Percentiles rank a stretch among this genome's conserved stretches.
These are phyloP conservation scores for Plecotus auritus DNA, from an alignment of 2,113 vertebrate genomes.

Conservation along the genomic window DNA sequence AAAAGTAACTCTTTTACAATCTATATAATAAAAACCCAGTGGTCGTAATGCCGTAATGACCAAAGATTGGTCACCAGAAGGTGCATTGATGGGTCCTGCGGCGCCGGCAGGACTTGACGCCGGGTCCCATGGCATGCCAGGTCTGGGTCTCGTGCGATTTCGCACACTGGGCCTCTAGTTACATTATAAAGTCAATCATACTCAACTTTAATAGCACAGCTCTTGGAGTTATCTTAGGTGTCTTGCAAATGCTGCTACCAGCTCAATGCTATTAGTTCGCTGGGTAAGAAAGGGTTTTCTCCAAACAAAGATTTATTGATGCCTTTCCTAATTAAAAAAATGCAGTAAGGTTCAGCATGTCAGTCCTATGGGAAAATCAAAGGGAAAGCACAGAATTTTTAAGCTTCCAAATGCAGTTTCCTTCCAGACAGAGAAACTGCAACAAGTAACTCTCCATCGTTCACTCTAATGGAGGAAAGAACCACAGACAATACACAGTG, in stretches of 20 bases:
- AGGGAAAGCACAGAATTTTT: not conserved
- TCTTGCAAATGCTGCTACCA: not conserved
- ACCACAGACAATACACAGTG: not conserved
- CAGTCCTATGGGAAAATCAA: not conserved
- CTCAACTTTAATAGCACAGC: not conserved
- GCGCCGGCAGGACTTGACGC: too few relatives aligned
- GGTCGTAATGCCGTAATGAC: too few relatives aligned
- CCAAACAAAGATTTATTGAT: not conserved
- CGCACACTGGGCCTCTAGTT: not conserved
- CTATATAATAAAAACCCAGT: too few relatives aligned
- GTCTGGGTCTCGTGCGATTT: too few relatives aligned
- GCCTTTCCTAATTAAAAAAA: not conserved
- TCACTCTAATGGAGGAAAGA: slow-evolving; percentile 17
- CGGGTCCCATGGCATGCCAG: too few relatives aligned
- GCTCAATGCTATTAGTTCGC: not conserved
- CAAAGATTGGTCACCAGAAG: too few relatives aligned
- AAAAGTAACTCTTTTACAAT: not conserved
- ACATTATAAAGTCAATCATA: not conserved
- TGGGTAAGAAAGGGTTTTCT: not conserved
- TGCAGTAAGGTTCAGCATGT: not conserved
- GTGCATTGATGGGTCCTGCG: too few relatives aligned
- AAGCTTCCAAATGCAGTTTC: not conserved
- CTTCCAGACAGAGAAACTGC: not conserved
- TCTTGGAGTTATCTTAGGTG: not conserved
- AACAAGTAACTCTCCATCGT: not conserved